These are phyloP conservation scores for Panagrolaimus sp. DNA, from an alignment of 1,140 invertebrate genomes.

Conservation along the genomic window DNA sequence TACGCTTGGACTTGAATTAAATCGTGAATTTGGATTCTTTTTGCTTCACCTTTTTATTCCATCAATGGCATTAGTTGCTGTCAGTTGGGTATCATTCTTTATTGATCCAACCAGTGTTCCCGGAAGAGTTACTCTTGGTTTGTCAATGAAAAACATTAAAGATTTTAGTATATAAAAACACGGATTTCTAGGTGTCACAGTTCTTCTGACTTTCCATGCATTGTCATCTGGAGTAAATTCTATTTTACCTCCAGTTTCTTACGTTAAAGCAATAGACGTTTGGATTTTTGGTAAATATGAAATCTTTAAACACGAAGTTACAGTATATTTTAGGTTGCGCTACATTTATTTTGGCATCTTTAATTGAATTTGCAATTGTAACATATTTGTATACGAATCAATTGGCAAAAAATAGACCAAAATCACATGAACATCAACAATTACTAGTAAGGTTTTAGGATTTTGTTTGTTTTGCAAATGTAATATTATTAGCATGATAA, in stretches of 20 bases:
- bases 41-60: conserved; percentile 67
- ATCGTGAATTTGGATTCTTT: conserved; percentile 26
- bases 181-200: conserved; percentile 79
- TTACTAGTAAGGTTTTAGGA: neutral
- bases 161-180: conserved; percentile 64
- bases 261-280: conserved; percentile 78
- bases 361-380: conserved; percentile 86
- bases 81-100: conserved; percentile 70
- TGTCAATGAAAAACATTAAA: conserved; percentile 26
- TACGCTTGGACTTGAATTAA: neutral
- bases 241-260: conserved; percentile 85
- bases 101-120: conserved; percentile 30
- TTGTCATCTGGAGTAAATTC: conserved; percentile 91
- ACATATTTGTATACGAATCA: conserved; percentile 67
- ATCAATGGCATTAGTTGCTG: conserved; percentile 73
- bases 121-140: conserved; percentile 29
- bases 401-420: neutral
- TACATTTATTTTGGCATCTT: conserved; percentile 87
- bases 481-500: too few species aligned
- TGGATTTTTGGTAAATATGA: conserved; percentile 73
- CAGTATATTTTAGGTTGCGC: conserved; percentile 4
- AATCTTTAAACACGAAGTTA: neutral
- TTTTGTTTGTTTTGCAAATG: too few species aligned
- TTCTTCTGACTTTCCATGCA: conserved; percentile 86
- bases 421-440: neutral